Evolutionary conservation across 2,888 invertebrate genomes (phyloP), one percentile per base, ranked within the genome.

Genomic region (Amitus sp.): DNA sequence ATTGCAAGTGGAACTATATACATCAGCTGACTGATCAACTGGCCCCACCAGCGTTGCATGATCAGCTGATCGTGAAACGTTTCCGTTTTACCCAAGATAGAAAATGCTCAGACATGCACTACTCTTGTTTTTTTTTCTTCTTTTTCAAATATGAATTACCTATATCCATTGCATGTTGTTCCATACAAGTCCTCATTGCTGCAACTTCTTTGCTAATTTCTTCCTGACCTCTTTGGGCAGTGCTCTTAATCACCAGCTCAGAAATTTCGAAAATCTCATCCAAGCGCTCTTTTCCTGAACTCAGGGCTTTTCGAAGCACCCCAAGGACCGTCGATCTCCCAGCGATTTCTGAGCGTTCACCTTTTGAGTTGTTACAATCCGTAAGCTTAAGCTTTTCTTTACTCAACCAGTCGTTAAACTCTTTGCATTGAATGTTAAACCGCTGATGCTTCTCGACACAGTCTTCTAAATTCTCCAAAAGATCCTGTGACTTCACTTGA

Each of bases 381-480:
- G 88, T 83, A 5, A 96, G 81, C 75, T 93, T 92, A 67, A 94
- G 93, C 51, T 89, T 90, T 82, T 95, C 93, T 9, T 87, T 86
- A 12, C 87, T 87, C 34, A 95, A 84, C 94, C 95, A 96, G 70
- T 94, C 90, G 73, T 90, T 91, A 73, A 93, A 93, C 33, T 88
- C 87, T 69, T 91, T 89, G 52, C 92, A 88, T 45, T 89, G 86
- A 50, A 88, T 86, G 69, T 93, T 92, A 55, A 94, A 89, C 60
- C 91, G 88, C 76, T 90, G 90, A 76, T 97, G 96, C 69, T 91
- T 91, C 67, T 92, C 90, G 0, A 95, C 94, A 76, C 94, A 93
- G 51, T 89, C 89, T 72, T 95, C 94, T 51, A 96, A 85, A 79
- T 93, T 93, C 50, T 90, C 89, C 67, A 96, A 85, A 1, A 96